phyloP scores from a whole-genome alignment of 2,113 vertebrate genomes.

The Cottus gobio region DNA sequence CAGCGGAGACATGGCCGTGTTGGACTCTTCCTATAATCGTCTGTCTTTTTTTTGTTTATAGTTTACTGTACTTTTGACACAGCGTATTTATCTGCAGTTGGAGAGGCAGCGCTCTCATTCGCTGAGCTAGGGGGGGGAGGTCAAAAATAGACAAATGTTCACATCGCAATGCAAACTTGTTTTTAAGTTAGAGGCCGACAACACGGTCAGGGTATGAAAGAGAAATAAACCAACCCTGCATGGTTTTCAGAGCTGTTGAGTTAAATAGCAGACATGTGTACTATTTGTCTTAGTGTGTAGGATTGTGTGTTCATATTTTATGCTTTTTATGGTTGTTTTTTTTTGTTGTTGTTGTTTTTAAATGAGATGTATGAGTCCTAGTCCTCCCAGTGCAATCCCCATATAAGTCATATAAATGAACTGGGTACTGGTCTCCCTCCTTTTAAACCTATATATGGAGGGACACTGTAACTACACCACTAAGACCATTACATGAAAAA shows the following conservation, averaged over 20 bases:
- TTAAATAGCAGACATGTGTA: neutral
- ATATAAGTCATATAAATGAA: neutral
- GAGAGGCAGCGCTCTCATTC: neutral
- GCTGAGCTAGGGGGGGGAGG: neutral
- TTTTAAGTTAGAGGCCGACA: neutral
- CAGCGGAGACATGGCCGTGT: too few relatives aligned
- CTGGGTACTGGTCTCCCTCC: neutral
- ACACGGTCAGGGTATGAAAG: neutral
- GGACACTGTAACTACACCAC: neutral
- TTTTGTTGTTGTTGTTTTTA: neutral
- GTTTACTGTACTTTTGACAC: neutral
- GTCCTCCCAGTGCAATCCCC: too few relatives aligned
- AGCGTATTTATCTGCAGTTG: neutral
- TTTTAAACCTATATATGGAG: neutral
- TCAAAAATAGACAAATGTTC: neutral
- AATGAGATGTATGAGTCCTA: neutral
- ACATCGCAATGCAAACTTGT: neutral
- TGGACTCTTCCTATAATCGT: too few relatives aligned
- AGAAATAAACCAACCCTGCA: neutral
- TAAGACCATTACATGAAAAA: neutral
- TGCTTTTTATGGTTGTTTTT: too few relatives aligned
- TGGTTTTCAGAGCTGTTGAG: neutral
- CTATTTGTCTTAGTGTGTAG: neutral
- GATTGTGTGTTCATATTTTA: neutral
- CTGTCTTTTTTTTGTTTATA: neutral